Conservation (phyloP, 2,113 vertebrate species). For the Cynocephalus volans region DNA sequence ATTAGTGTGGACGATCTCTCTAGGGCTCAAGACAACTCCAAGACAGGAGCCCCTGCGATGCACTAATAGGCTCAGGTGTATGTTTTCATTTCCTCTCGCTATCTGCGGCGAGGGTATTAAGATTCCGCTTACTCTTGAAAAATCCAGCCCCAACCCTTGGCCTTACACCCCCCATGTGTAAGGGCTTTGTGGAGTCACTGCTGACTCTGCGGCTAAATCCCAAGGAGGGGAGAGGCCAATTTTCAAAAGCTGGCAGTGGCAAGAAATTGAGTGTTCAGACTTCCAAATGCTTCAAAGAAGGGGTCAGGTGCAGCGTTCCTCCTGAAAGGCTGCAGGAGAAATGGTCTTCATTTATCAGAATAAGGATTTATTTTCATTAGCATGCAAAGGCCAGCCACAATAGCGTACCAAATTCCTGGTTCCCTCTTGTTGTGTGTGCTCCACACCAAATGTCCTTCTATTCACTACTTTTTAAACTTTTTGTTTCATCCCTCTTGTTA, state of each 20-base stretch:
- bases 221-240: slow-evolving; percentile 76
- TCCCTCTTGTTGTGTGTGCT: background rate
- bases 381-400: background rate
- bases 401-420: background rate
- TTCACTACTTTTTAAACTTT: background rate
- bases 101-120: slow-evolving; percentile 80
- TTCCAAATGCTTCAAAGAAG: slow-evolving; percentile 69
- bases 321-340: slow-evolving; percentile 48
- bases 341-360: slow-evolving; percentile 44
- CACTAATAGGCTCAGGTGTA: slow-evolving; percentile 23
- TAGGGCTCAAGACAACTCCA: slow-evolving; percentile 53
- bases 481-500: background rate
- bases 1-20: slow-evolving; percentile 69
- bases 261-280: slow-evolving; percentile 76
- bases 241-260: slow-evolving; percentile 73
- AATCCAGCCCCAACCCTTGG: slow-evolving; percentile 74
- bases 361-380: slow-evolving; percentile 20
- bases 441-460: background rate
- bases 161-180: slow-evolving; percentile 67
- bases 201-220: slow-evolving; percentile 81
- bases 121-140: slow-evolving; percentile 88
- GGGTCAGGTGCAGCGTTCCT: background rate
- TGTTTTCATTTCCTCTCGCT: slow-evolving; percentile 84
- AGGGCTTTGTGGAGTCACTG: slow-evolving; percentile 83
- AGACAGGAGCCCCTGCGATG: background rate